Evolutionary conservation across 2,113 vertebrate species (phyloP).

Genomic region (Antigone vipio): DNA sequence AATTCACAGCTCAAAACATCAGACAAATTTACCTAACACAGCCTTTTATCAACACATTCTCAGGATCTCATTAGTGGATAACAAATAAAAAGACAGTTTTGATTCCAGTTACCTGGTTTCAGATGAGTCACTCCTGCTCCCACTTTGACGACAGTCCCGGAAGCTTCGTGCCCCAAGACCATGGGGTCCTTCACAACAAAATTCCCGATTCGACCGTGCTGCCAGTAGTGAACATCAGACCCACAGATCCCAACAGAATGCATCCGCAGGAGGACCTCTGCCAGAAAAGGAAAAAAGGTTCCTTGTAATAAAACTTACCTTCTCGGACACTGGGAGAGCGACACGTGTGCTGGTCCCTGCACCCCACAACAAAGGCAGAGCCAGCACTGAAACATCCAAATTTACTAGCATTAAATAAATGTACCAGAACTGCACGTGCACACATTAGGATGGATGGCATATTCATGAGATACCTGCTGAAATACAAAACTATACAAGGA

Average conservation of each 20-base stretch:
- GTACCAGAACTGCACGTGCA: neutral
- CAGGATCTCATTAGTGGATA: neutral
- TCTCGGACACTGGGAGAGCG: neutral
- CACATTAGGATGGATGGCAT: accelerated
- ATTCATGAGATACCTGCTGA: neutral
- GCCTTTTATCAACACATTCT: neutral
- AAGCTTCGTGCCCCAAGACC: constrained; percentile 92
- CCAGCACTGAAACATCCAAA: neutral
- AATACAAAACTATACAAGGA: neutral
- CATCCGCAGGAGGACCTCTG: constrained; percentile 93
- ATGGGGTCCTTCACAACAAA: constrained; percentile 87
- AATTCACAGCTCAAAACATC: neutral
- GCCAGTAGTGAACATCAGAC: constrained; percentile 96
- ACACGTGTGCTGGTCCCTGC: neutral
- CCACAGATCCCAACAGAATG: constrained; percentile 97
- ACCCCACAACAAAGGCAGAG: neutral
- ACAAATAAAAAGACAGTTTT: neutral
- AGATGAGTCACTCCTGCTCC: constrained; percentile 87
- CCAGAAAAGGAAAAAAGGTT: neutral
- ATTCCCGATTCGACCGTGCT: constrained; percentile 86
- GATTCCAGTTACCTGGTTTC: constrained; percentile 51
- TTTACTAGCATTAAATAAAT: neutral
- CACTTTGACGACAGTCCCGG: constrained; percentile 86
- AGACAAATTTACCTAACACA: neutral
- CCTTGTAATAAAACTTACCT: neutral